Base-by-base conservation (phyloP, 2,888 invertebrate genomes). In the Octonoba sinensis region DNA sequence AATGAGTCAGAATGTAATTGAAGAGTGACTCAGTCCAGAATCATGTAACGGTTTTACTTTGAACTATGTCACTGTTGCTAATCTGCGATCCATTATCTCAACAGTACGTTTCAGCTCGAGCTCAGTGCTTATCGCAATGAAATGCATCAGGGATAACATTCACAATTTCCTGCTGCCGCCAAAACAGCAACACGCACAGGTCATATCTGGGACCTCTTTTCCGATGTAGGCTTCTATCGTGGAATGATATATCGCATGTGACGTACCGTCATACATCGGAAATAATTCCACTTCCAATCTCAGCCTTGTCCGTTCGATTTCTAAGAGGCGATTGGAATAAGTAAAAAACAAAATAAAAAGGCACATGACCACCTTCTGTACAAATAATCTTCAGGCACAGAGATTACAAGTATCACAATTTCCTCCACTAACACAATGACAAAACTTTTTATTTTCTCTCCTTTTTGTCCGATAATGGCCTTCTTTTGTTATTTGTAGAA, bases 391-490 rank as follows among this genome's bases (percentile, higher is more conserved):
- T 20, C 20, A n/a, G n/a, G 20, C 54, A 54, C 20, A 6, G 20
- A 69, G 62, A 77, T 77, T 77, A 62, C 64, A 70, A 70, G 56
- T 54, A 57, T 64, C 62, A 70, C 76, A 64, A 77, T 69, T 77
- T 77, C 76, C 70, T 70, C 47, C 11, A 62, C 47, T 44, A 27
- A 49, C 44, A 18, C 36, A 36, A 36, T 36, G 36, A 36, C 36
- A 36, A 36, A 36, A 36, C 24, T n/a, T 51, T 60, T 60, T 59
- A 36, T 57, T 44, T 65, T 3, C 22, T 44, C 44, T 65, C 47
- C 47, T 15, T 46, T n/a, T 65, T 46, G 46, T 44, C 46, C 64
- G n/a, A 36, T 64, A 64, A 64, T 64, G 64, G 27, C 44, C 18
- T 64, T 27, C 36, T 12, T 64, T 64, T 64, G 64, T 64, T 44